Base-by-base conservation (phyloP, 1,140 invertebrate species). In the Lepidurus couesii region DNA sequence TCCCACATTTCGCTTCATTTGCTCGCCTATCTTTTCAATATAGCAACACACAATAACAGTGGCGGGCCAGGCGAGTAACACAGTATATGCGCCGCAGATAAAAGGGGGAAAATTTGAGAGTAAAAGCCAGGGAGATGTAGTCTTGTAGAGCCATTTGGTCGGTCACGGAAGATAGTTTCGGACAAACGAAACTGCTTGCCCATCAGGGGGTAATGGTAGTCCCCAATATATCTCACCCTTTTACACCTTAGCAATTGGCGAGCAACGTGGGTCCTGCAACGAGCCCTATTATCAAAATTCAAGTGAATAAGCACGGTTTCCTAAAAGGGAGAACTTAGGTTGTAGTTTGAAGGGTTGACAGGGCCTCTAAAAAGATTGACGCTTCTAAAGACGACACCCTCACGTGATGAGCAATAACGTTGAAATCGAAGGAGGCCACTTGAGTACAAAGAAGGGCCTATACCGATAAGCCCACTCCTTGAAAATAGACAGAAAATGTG, bases 141-240 rank as follows among this genome's bases (percentile, higher is more conserved):
- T 65, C 53, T 65, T 21, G 21, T 65, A n/a, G 53, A 16, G 21
- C 16, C 53, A 65, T 65, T 13, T 21, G 53, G 16, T 65, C 21
- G 53, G 34, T 34, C 34, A 34, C 34, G 34, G 34, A 34, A 34
- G 34, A 34, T 34, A 34, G 34, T 34, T 65, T 65, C 53, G 13
- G 53, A 65, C 53, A 65, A 65, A 65, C 53, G 53, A 21, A 13
- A 16, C 53, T 65, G 53, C 53, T 65, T 65, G 53, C 53, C 53
- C 21, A 16, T 21, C 53, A n/a, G 8, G 53, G 16, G 13, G 53
- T 65, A 21, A 65, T 65, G 53, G 53, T 65, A n/a, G 53, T 65
- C 53, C 53, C 53, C 34, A 65, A 65, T 65, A 65, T n/a, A 65
- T 65, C 21, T 13, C 53, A 65, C 53, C 53, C 53, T 65, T 65